Evolutionary conservation across 2,888 invertebrate genomes (phyloP), one percentile per base, ranked within the genome.

Genomic region (Dione vanillae): DNA sequence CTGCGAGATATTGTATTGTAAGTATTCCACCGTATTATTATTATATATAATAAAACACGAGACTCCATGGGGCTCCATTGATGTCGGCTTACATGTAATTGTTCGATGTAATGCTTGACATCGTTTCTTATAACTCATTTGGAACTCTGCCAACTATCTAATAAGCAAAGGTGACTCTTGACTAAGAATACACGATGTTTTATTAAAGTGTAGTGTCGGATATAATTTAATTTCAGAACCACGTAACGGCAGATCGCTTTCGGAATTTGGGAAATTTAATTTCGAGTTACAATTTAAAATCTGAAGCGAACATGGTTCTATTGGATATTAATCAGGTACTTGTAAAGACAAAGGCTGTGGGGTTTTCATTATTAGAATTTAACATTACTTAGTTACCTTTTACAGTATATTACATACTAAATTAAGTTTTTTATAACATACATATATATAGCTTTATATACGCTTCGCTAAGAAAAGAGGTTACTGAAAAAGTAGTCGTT

Each of bases 1-100:
- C 91, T 82, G 94, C 92, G 75, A 89, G 94, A 90, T 91, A 91
- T 81, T 94, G 94, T 85, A 90, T 93, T 89, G 94, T 94, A 79
- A 93, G 94, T 94, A 86, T 81, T 7, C 40, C 7, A 56, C 45
- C 43, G 14, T 19, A n/a, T n/a, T n/a, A n/a, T 49, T 35, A 56
- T 16, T 20, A 62, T 43, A 56, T 51, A 8, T 27, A 43, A 54
- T n/a, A 14, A 19, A 11, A 35, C n/a, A 47, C 14, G 56, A 62
- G 68, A 69, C 68, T 69, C 52, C 27, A 19, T 11, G 62, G 68
- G 54, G 68, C 62, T 27, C 27, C 27, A 27, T 47, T 37, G 14
- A 35, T 54, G 37, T 45, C 51, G 62, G 62, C 62, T 54, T 68
- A 68, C 37, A 62, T 62, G 45, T 62, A 43, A 67, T 67, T 62